phyloP scores from a whole-genome alignment of 92 coral and sea anemone species.

The Pocillopora meandrina region DNA sequence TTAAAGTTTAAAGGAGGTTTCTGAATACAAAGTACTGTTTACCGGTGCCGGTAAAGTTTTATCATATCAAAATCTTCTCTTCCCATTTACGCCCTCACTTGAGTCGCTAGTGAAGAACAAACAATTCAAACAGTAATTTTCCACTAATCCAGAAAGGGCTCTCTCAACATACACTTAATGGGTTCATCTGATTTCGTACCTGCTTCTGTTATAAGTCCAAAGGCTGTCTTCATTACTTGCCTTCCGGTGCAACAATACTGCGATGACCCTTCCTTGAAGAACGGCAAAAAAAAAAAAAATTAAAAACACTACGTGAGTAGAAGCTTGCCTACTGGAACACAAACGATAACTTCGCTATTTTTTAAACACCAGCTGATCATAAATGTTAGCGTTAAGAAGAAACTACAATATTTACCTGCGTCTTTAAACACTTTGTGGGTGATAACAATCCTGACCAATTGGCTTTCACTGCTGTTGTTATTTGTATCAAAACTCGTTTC shows the following conservation, averaged over 20 bases:
- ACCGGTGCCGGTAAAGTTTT: too few species aligned
- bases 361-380: too few species aligned
- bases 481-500: slow-evolving; percentile 1
- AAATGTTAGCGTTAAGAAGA: neutral
- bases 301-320: neutral
- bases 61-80: too few species aligned
- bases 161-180: too few species aligned
- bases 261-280: neutral
- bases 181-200: neutral
- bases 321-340: too few species aligned
- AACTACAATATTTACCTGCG: slow-evolving; percentile 15
- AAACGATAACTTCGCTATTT: neutral
- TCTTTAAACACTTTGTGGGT: slow-evolving; percentile 25
- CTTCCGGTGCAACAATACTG: neutral
- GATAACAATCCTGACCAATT: slow-evolving; percentile 13
- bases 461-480: neutral
- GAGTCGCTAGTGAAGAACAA: too few species aligned
- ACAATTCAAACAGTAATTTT: too few species aligned
- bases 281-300: neutral
- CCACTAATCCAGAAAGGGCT: too few species aligned
- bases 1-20: too few species aligned
- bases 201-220: neutral
- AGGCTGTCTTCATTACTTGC: neutral
- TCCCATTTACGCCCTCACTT: too few species aligned
- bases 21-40: too few species aligned